Evolutionary conservation across 2,888 invertebrate species (phyloP).

Genomic region (Carterocephalus palaemon): DNA sequence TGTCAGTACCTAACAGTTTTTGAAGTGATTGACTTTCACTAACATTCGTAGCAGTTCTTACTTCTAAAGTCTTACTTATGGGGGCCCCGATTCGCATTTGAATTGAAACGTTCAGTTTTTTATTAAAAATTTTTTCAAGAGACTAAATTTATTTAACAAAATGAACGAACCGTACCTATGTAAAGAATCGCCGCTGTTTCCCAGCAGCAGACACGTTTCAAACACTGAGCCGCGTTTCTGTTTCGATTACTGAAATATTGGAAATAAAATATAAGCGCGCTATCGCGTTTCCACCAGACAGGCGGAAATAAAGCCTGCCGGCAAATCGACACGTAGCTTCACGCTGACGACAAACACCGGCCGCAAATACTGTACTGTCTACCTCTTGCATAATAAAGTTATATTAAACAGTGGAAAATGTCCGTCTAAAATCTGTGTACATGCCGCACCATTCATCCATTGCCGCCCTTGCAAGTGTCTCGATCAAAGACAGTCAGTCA

Average conservation of each 20-base stretch:
- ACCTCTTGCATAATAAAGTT: neutral
- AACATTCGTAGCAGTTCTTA: too few relatives aligned
- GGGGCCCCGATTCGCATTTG: too few relatives aligned
- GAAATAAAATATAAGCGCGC: conserved; percentile 63
- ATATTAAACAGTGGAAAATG: neutral
- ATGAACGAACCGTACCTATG: conserved; percentile 8
- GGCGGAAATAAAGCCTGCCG: conserved; percentile 72
- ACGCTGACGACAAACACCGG: conserved; percentile 28
- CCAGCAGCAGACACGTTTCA: conserved; percentile 16
- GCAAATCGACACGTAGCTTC: conserved; percentile 44
- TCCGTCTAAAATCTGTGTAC: too few relatives aligned
- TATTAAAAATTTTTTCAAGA: too few relatives aligned
- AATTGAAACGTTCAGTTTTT: too few relatives aligned
- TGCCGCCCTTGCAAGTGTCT: too few relatives aligned
- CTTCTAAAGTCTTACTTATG: too few relatives aligned
- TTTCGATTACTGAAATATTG: conserved; percentile 60
- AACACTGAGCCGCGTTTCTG: conserved; percentile 48
- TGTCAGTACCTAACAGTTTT: too few relatives aligned
- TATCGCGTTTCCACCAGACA: conserved; percentile 71
- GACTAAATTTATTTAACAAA: conserved; percentile 3
- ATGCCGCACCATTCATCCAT: too few relatives aligned
- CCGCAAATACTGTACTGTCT: conserved; percentile 12
- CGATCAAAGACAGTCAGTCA: too few relatives aligned
- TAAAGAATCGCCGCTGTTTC: conserved; percentile 15
- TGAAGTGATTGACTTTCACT: too few relatives aligned